These are phyloP conservation scores for Ligdia adustata DNA, from an alignment of 2,888 invertebrate genomes.

Conservation along the genomic window DNA sequence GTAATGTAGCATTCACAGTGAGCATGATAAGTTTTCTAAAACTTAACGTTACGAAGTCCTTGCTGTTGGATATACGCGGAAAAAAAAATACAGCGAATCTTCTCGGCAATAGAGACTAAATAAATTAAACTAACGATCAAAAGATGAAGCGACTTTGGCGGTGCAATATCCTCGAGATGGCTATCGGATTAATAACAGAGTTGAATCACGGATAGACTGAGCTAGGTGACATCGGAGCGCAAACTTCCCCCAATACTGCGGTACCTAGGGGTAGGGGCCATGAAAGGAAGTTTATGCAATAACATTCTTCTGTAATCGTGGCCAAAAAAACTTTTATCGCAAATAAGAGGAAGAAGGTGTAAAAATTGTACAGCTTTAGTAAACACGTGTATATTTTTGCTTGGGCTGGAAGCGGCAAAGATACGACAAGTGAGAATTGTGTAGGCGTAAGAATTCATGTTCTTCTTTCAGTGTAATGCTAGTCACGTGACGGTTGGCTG, in stretches of 20 bases:
- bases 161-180: constrained; percentile 29
- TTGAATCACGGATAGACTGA: constrained; percentile 67
- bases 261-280: constrained; percentile 18
- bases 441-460: constrained; percentile 62
- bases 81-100: no score
- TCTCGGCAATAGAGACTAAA: no score
- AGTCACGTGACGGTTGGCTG: not conserved
- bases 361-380: constrained; percentile 77
- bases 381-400: constrained; percentile 80
- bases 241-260: constrained; percentile 37
- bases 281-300: constrained; percentile 20
- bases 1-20: no score
- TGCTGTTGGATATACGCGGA: no score
- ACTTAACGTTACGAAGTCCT: no score
- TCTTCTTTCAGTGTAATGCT: constrained; percentile 40
- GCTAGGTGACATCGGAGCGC: constrained; percentile 40
- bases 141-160: constrained; percentile 29
- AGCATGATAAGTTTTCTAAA: no score
- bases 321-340: constrained; percentile 41
- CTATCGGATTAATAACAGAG: constrained; percentile 43
- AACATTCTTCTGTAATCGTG: constrained; percentile 39
- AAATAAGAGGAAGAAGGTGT: constrained; percentile 65
- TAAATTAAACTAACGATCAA: no score
- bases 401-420: constrained; percentile 64
- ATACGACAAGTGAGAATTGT: constrained; percentile 63